A percentile compares a stretch with the other conserved stretches of the same genome.
These are phyloP conservation scores for Sebastiscus albofasciatus DNA, from an alignment of 2,797 vertebrate genomes.

Conservation along the genomic window DNA sequence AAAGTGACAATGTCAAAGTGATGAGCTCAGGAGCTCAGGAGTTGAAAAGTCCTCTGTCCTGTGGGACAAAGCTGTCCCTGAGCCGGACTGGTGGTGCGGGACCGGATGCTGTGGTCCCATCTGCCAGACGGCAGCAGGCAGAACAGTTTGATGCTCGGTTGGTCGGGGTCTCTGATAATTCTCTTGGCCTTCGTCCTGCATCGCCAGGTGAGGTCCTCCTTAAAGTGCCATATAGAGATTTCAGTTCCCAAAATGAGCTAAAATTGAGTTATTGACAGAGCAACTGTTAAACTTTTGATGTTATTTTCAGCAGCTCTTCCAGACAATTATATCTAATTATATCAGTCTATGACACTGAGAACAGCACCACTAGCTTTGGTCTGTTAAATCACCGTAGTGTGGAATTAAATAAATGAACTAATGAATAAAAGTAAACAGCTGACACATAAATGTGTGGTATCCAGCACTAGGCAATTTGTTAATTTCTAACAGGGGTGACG, in stretches of 20 bases:
- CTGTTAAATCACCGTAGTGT: neutral
- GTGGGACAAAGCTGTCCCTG: neutral
- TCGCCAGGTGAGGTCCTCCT: neutral
- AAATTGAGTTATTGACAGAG: neutral
- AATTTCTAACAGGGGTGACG: neutral
- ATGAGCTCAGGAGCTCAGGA: neutral
- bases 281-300: neutral
- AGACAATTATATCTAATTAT: neutral
- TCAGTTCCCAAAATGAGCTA: neutral
- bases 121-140: neutral
- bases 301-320: neutral
- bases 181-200: neutral
- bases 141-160: neutral
- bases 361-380: neutral
- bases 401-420: slow-evolving; percentile 2
- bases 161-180: neutral
- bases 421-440: slow-evolving; percentile 23
- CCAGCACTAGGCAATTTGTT: neutral
- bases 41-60: neutral
- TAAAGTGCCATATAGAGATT: neutral
- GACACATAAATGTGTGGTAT: neutral
- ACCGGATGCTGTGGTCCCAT: neutral
- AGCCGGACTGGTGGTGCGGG: neutral
- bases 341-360: neutral
- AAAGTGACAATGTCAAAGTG: neutral